phyloP scores from a whole-genome alignment of 2,888 invertebrate species.

The Spisula solida region DNA sequence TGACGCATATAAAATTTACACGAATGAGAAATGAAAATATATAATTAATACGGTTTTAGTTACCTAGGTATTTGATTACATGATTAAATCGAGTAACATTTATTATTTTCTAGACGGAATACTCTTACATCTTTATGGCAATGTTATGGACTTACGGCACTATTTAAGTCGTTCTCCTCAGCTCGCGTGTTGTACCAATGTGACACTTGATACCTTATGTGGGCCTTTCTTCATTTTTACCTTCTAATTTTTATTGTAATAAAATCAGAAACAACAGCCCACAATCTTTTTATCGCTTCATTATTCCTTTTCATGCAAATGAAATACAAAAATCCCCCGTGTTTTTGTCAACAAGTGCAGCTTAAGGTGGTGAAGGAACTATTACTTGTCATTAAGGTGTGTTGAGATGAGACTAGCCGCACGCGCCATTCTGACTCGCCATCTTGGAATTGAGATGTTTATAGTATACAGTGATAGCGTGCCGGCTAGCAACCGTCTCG shows the following conservation, averaged over 20 bases:
- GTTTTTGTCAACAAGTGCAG: not conserved
- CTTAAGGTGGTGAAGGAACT: not conserved
- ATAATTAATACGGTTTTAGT: slow-evolving; percentile 56
- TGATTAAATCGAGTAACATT: slow-evolving; percentile 50
- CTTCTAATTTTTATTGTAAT: slow-evolving; percentile 16
- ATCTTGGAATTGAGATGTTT: not conserved
- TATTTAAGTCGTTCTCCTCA: slow-evolving; percentile 27
- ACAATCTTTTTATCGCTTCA: not conserved
- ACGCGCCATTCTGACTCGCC: slow-evolving; percentile 21
- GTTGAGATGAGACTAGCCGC: not conserved
- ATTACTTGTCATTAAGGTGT: slow-evolving; percentile 22
- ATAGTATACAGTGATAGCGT: slow-evolving; percentile 15
- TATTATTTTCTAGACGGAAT: slow-evolving; percentile 52
- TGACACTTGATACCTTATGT: slow-evolving; percentile 36
- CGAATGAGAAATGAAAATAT: slow-evolving; percentile 38
- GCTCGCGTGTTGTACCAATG: slow-evolving; percentile 13
- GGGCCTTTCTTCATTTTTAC: slow-evolving; percentile 25
- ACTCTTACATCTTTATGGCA: slow-evolving; percentile 56
- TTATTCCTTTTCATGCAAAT: slow-evolving; percentile 14
- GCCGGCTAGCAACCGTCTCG: slow-evolving; percentile 10
- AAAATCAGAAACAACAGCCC: slow-evolving; percentile 9
- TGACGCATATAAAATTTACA: slow-evolving; percentile 39
- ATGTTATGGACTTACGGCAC: slow-evolving; percentile 33
- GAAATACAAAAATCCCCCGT: not conserved
- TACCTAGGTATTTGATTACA: slow-evolving; percentile 34